These are phyloP conservation scores for Chloroclystis v-ata DNA, from an alignment of 2,888 invertebrate genomes.

Conservation along the genomic window DNA sequence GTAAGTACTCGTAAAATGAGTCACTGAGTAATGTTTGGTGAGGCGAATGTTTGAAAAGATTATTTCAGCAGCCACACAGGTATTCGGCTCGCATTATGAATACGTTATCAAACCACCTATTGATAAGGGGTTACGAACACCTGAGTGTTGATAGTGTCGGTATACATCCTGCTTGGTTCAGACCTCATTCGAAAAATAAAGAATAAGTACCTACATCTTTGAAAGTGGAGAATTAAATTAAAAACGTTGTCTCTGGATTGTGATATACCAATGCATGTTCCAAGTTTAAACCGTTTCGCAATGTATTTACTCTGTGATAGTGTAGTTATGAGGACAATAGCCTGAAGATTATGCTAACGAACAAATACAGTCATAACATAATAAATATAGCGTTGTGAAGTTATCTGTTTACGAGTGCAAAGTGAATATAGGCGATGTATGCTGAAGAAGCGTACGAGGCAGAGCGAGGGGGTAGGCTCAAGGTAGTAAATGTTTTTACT, in stretches of 20 bases:
- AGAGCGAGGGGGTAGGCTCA: slow-evolving; percentile 48
- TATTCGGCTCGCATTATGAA: slow-evolving; percentile 18
- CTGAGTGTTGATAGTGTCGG: slow-evolving; percentile 18
- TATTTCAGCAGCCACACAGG: slow-evolving; percentile 7
- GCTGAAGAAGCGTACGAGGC: slow-evolving; percentile 61
- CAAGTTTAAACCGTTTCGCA: slow-evolving; percentile 10
- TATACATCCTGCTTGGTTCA: slow-evolving; percentile 13
- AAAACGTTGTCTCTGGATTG: not conserved
- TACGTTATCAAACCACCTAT: slow-evolving; percentile 22
- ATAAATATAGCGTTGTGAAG: slow-evolving; percentile 13
- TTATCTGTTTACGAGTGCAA: not conserved
- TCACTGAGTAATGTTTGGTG: not conserved
- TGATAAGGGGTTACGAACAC: slow-evolving; percentile 22
- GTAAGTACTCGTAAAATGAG: not conserved
- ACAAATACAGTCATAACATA: slow-evolving; percentile 9
- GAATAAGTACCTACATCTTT: not conserved
- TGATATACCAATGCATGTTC: no score
- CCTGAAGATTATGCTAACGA: slow-evolving; percentile 20
- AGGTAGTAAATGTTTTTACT: slow-evolving; percentile 33
- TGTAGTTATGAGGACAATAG: slow-evolving; percentile 27
- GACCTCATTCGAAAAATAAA: slow-evolving; percentile 1
- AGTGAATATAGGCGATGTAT: slow-evolving; percentile 35
- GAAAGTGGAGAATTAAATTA: no score
- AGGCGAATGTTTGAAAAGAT: slow-evolving; percentile 4
- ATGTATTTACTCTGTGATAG: slow-evolving; percentile 17